A percentile compares a stretch with the other conserved stretches of the same genome.
Conservation (phyloP, 35 echinoderm and acorn worm species). For the Amphiura filiformis region DNA sequence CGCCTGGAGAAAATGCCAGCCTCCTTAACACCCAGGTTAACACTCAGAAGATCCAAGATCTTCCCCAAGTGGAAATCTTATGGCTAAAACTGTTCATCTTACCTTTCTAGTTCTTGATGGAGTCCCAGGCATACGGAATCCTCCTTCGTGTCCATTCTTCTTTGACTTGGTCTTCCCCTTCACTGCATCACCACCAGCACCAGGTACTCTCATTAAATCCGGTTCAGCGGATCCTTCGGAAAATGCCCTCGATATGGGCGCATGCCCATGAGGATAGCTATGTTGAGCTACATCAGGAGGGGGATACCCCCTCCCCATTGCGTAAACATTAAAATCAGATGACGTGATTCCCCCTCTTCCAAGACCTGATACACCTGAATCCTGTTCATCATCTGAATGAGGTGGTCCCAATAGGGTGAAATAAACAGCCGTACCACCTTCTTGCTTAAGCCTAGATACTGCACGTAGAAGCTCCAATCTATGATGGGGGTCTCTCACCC, state of each 20-base stretch:
- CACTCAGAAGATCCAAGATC: too few species aligned
- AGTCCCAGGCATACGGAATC: not conserved
- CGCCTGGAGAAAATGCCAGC: too few species aligned
- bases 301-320: not conserved
- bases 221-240: not conserved
- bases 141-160: not conserved
- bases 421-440: conserved; percentile 96
- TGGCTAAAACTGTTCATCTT: not conserved
- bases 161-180: not conserved
- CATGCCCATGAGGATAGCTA: not conserved
- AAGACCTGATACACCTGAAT: not conserved
- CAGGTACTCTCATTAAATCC: not conserved
- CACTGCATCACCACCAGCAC: not conserved
- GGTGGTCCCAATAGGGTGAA: conserved; percentile 72
- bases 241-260: not conserved
- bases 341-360: not conserved
- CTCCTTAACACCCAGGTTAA: too few species aligned
- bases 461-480: conserved; percentile 67
- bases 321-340: not conserved
- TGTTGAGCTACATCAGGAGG: not conserved
- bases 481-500: conserved; percentile 61
- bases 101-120: not conserved
- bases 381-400: conserved; percentile 21
- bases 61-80: too few species aligned
- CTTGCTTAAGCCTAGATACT: conserved; percentile 60